Percentiles rank a stretch among this genome's conserved stretches.
Evolutionary conservation across 2,888 invertebrate genomes (phyloP).

Genomic region (Sarcophaga subvicina): DNA sequence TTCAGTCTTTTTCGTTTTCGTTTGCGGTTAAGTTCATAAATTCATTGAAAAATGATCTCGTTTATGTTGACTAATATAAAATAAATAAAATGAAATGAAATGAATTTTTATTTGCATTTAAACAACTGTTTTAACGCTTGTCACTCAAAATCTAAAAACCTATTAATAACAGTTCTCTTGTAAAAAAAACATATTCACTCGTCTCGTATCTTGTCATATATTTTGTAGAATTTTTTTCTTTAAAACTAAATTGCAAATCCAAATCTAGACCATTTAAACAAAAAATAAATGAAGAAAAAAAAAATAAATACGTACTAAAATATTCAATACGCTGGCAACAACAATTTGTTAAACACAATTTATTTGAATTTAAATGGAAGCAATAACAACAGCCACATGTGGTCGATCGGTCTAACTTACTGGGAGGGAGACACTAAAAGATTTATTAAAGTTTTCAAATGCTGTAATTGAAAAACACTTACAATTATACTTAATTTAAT

Average conservation of each 20-base stretch:
- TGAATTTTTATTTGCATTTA: slow-evolving; percentile 49
- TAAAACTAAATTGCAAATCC: not conserved
- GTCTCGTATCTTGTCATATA: not conserved
- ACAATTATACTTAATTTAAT: slow-evolving; percentile 29
- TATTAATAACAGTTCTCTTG: slow-evolving; percentile 50
- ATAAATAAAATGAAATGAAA: slow-evolving; percentile 18
- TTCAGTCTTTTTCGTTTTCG: not conserved
- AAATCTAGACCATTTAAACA: slow-evolving; percentile 49
- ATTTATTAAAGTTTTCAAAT: slow-evolving; percentile 43
- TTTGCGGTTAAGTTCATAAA: not conserved
- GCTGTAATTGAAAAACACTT: slow-evolving; percentile 12
- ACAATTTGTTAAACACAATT: slow-evolving; percentile 52
- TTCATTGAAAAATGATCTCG: slow-evolving; percentile 18
- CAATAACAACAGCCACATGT: slow-evolving; percentile 1
- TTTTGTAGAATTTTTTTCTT: not conserved
- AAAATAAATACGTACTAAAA: too few species aligned
- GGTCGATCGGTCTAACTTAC: not conserved
- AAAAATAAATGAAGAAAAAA: not conserved
- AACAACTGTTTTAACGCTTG: slow-evolving; percentile 59
- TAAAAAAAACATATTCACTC: not conserved
- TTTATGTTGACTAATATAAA: slow-evolving; percentile 30
- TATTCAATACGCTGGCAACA: not conserved
- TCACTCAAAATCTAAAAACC: slow-evolving; percentile 56
- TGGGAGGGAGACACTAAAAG: slow-evolving; percentile 24
- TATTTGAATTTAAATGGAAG: slow-evolving; percentile 24